Base-by-base conservation (phyloP, 1,140 invertebrate genomes). In the Wiebesia pumilae region DNA sequence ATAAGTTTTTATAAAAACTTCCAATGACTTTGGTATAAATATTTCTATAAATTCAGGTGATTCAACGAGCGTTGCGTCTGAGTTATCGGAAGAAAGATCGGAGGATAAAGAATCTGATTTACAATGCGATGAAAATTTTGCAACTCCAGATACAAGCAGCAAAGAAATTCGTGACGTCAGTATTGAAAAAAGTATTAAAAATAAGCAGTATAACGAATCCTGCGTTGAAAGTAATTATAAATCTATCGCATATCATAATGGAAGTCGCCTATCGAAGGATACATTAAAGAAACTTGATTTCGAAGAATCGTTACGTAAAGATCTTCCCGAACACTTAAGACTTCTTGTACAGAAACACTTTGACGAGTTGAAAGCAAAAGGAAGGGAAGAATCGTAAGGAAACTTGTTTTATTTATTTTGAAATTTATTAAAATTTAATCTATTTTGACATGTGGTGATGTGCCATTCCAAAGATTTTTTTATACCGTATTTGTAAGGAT, bases 331-430 rank as follows among this genome's bases (percentile, higher is more conserved):
- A 80, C 91, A 93, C 85, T 89, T 94, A 47, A 91, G 90, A 82
- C 86, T 87, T 65, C 88, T 93, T 47, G 92, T 93, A 33, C 90
- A 93, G 83, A 92, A 93, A 89, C 91, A 93, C 27, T 89, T 93
- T 69, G 83, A 92, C 1, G 91, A 92, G 88, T 90, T 93, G 40
- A 90, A 88, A 54, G 90, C 90, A 43, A 92, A 88, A 54, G 89
- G 90, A 43, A 69, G 14, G 35, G 51, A 90, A 88, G 88, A 90
- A 83, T 88, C 87, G 73, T 90, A 88, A 87, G 43, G 35, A 83
- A 81, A 81, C 3, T 38, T 14, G n/a, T 87, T 87, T 87, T 62
- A 12, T 33, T 87, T 67, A 67, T 51, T 77, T 81, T 47, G 38
- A 84, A 67, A 80, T 81, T 77, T 51, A 43, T 77, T 43, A 16